phyloP scores from a whole-genome alignment of 2,113 vertebrate genomes.

The Odocoileus virginianus region DNA sequence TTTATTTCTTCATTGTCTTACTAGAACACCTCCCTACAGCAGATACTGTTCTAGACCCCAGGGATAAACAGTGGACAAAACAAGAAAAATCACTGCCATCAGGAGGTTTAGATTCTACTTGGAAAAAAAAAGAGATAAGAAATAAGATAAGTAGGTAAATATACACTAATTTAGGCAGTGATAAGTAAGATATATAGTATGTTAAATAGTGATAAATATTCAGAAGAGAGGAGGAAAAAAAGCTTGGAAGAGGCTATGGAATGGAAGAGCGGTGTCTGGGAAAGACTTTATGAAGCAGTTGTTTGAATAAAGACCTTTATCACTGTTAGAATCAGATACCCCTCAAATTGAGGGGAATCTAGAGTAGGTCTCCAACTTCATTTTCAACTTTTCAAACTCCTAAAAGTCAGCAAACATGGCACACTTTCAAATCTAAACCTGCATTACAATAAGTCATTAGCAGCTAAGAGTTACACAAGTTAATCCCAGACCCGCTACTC shows the following conservation, averaged over 20 bases:
- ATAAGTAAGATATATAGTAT: neutral
- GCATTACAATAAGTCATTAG: neutral
- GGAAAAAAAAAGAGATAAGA: neutral
- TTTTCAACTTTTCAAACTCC: neutral
- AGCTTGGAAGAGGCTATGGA: neutral
- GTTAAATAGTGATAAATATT: neutral
- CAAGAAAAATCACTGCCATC: neutral
- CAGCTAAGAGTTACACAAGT: neutral
- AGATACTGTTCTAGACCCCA: neutral
- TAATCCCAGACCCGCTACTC: neutral
- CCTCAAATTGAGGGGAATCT: neutral
- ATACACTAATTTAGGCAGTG: neutral
- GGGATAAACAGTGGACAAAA: neutral
- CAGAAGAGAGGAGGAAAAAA: neutral
- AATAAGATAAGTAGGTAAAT: neutral
- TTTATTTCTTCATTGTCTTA: neutral
- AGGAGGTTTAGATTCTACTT: neutral
- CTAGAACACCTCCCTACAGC: neutral
- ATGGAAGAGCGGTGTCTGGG: neutral
- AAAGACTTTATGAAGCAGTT: neutral
- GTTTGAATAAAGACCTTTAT: neutral
- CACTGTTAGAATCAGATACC: neutral
- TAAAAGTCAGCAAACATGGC: neutral
- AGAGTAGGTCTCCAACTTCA: neutral
- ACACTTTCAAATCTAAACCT: neutral